These are phyloP conservation scores for Gallinago nigripennis DNA, from an alignment of 2,797 vertebrate genomes.

Conservation along the genomic window DNA sequence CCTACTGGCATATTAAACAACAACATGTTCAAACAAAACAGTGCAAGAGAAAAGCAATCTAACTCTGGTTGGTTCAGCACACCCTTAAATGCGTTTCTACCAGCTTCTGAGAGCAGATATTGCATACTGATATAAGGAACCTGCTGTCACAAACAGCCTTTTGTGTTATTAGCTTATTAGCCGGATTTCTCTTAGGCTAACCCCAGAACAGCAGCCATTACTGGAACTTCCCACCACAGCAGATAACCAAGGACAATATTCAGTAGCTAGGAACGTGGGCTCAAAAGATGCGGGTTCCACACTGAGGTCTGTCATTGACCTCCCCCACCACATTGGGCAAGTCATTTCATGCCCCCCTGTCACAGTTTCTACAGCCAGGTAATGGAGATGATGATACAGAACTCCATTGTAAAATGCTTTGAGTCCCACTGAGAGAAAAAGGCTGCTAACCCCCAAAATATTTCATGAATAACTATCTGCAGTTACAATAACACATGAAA, in stretches of 20 bases:
- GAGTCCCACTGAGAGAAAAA: not conserved
- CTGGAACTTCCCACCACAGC: not conserved
- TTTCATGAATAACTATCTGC: not conserved
- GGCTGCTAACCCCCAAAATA: not conserved
- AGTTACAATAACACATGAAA: not conserved
- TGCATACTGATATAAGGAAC: not conserved
- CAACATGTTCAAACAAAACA: constrained; percentile 8
- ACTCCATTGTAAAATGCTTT: not conserved
- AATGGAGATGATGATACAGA: not conserved
- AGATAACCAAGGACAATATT: not conserved
- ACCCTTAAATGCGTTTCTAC: not conserved
- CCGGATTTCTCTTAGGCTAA: not conserved
- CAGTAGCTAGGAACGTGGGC: not conserved
- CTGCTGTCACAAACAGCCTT: not conserved
- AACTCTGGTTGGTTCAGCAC: not conserved
- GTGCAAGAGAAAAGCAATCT: not conserved
- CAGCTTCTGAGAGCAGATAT: not conserved
- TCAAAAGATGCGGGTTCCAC: not conserved
- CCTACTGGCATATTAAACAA: not conserved
- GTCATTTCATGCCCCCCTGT: not conserved
- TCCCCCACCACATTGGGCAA: not conserved
- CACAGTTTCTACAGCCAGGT: not conserved
- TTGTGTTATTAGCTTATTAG: not conserved
- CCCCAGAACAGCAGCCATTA: not conserved
- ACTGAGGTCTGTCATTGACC: not conserved